Percentiles rank a stretch among this genome's conserved stretches.
These are phyloP conservation scores for Actinostola sp. DNA, from an alignment of 92 coral and sea anemone species.

Conservation along the genomic window DNA sequence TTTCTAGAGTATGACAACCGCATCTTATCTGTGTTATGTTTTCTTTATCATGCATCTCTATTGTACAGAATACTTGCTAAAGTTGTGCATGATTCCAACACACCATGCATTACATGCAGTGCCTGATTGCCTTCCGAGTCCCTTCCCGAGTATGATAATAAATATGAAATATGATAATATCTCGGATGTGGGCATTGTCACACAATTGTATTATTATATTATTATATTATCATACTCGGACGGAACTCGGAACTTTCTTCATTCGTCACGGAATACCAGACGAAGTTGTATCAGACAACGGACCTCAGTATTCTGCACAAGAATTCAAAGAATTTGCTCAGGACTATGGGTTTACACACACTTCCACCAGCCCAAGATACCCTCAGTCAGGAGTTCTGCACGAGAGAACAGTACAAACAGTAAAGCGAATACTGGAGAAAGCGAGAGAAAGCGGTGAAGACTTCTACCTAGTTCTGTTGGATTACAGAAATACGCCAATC, in stretches of 20 bases:
- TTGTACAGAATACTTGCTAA: too few relatives aligned
- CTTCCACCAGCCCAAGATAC: constrained; percentile 64
- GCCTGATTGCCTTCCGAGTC: too few relatives aligned
- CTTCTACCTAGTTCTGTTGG: constrained; percentile 45
- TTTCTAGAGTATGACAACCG: too few relatives aligned
- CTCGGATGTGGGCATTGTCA: too few relatives aligned
- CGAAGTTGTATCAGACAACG: constrained; percentile 25
- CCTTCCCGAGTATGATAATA: too few relatives aligned
- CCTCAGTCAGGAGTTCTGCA: constrained; percentile 70
- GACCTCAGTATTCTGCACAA: constrained; percentile 14
- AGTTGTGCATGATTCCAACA: too few relatives aligned
- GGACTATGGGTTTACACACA: constrained; percentile 36
- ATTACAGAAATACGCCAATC: constrained; percentile 59
- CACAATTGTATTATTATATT: too few relatives aligned
- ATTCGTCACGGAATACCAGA: constrained; percentile 28
- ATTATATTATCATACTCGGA: too few relatives aligned
- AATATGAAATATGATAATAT: too few relatives aligned
- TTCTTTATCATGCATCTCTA: too few relatives aligned
- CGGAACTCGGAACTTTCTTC: constrained; percentile 43
- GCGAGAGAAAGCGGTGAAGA: constrained; percentile 28
- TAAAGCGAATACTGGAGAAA: constrained; percentile 33
- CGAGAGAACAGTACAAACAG: constrained; percentile 62
- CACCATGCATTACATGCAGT: too few relatives aligned
- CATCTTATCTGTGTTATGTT: too few relatives aligned
- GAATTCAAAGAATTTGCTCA: constrained; percentile 27